phyloP scores from a whole-genome alignment of 2,113 vertebrate species.

The Fulmarus glacialis region DNA sequence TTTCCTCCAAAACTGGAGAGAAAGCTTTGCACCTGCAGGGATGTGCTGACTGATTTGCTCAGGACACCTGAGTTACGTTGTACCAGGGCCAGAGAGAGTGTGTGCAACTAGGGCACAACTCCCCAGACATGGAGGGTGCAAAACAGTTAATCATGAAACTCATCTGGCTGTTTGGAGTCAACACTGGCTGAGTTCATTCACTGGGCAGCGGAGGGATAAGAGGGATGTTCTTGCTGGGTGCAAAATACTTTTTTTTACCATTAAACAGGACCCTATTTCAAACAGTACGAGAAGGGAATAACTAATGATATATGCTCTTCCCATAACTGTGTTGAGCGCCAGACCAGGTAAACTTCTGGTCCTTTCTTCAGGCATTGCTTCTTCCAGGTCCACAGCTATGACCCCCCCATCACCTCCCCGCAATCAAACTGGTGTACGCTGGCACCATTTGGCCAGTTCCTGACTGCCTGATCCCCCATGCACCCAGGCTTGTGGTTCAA shows the following conservation, averaged over 20 bases:
- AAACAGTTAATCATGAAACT: neutral
- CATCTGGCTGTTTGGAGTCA: neutral
- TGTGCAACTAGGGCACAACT: neutral
- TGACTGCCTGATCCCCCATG: neutral
- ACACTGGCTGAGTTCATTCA: neutral
- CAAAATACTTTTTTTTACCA: neutral
- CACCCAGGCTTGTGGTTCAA: neutral
- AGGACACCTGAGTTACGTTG: neutral
- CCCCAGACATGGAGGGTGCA: fast-evolving
- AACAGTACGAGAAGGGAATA: neutral
- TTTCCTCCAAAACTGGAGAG: neutral
- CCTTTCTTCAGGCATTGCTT: neutral
- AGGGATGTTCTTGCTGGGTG: neutral
- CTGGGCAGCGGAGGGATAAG: neutral
- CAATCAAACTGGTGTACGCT: neutral
- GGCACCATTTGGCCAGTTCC: neutral
- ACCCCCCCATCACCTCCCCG: neutral
- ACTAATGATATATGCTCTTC: neutral
- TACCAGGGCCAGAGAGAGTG: too few species aligned
- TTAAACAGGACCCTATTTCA: neutral
- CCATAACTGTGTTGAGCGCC: neutral
- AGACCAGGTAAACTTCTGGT: neutral
- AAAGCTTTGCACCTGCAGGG: neutral
- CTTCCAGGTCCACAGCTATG: neutral
- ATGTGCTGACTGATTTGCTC: neutral